Percentiles rank a stretch among this genome's conserved stretches.
Conservation (phyloP, 2,888 invertebrate genomes). For the Cephus spinipes region DNA sequence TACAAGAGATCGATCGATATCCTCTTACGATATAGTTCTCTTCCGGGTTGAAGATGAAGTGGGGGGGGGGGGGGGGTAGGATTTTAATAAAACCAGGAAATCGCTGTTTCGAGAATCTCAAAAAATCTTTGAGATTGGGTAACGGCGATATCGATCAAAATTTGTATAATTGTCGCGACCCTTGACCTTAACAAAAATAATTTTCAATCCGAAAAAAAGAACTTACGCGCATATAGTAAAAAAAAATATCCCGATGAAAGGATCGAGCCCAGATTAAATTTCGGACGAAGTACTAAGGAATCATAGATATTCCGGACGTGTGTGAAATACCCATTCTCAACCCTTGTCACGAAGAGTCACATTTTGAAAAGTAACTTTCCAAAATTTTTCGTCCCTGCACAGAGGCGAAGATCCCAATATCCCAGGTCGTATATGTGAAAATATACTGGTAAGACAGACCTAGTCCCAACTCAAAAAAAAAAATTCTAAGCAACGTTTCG, state of each 20-base stretch:
- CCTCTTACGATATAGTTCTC: not conserved
- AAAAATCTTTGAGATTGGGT: not conserved
- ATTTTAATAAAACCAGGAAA: not conserved
- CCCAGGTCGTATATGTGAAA: not conserved
- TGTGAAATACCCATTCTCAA: conserved; percentile 26
- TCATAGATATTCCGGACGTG: conserved; percentile 9
- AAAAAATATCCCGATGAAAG: not conserved
- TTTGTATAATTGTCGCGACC: too few species aligned
- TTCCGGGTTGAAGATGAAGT: not conserved
- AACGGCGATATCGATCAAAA: not conserved
- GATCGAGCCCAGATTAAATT: conserved; percentile 28
- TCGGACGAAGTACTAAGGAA: conserved; percentile 8
- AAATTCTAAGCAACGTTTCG: not conserved
- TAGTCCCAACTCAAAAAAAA: not conserved
- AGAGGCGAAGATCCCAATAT: not conserved
- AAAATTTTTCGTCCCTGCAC: not conserved
- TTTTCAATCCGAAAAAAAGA: too few species aligned
- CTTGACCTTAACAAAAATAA: too few species aligned
- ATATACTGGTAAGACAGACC: not conserved
- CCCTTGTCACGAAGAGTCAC: conserved; percentile 29
- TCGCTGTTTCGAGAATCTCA: not conserved
- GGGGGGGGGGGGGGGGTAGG: fast-evolving
- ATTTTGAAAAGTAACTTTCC: conserved; percentile 2
- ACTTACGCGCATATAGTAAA: not conserved
- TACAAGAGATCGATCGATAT: not conserved